These are phyloP conservation scores for Crossoptilon crossoptilon DNA, from an alignment of 2,797 vertebrate species.

Conservation along the genomic window DNA sequence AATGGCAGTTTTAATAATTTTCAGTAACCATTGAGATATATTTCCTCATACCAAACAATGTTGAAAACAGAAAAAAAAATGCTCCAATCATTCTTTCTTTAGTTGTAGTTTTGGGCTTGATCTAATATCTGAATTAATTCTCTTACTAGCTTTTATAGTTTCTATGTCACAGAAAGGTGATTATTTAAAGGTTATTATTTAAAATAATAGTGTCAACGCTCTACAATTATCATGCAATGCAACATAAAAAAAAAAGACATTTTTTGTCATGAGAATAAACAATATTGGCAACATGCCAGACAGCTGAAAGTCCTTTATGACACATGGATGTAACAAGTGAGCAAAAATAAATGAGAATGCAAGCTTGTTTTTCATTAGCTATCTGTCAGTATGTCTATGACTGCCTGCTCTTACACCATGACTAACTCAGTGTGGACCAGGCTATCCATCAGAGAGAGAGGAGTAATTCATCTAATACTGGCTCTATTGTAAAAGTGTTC, in stretches of 20 bases:
- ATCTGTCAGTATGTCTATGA: neutral
- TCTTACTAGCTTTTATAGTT: neutral
- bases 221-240: neutral
- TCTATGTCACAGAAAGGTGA: neutral
- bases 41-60: neutral
- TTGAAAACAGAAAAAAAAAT: neutral
- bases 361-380: neutral
- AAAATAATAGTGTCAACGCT: neutral
- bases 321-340: neutral
- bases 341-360: neutral
- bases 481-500: accelerated
- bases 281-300: neutral
- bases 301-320: neutral
- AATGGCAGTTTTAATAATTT: neutral
- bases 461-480: neutral
- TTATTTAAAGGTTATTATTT: neutral
- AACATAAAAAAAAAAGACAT: neutral
- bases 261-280: neutral
- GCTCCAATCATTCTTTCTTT: neutral
- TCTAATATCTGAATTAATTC: neutral
- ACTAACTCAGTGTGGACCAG: neutral
- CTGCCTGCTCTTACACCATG: neutral
- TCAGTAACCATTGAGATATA: neutral
- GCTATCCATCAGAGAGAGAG: neutral
- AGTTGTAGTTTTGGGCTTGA: neutral